Percentiles rank a stretch among this genome's conserved stretches.
These are phyloP conservation scores for Apostichopus leukothele DNA, from an alignment of 53 echinoderm and acorn worm species.

Conservation along the genomic window DNA sequence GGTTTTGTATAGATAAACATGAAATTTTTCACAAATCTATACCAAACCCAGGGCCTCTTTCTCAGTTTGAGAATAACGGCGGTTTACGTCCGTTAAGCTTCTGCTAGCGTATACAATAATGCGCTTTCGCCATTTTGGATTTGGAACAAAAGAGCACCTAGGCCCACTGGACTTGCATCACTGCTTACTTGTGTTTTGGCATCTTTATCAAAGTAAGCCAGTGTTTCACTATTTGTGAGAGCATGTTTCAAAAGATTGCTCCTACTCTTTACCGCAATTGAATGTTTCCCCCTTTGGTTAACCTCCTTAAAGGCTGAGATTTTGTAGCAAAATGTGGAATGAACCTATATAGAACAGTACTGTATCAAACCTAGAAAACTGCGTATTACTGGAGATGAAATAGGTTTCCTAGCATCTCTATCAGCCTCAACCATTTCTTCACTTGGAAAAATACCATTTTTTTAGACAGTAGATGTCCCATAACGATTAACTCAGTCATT, in stretches of 20 bases:
- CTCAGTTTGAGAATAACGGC: slow-evolving; percentile 51
- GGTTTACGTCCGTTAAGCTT: no score
- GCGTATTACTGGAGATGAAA: slow-evolving; percentile 39
- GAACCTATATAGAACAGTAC: slow-evolving; percentile 55
- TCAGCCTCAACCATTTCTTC: slow-evolving; percentile 51
- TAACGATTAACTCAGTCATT: slow-evolving; percentile 45
- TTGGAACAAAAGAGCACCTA: slow-evolving; percentile 45
- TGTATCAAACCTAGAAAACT: slow-evolving; percentile 69
- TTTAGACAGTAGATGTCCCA: slow-evolving; percentile 57
- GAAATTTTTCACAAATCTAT: slow-evolving; percentile 49
- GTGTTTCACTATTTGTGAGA: no score
- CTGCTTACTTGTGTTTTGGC: background rate
- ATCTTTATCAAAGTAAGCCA: no score
- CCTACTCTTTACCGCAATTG: no score
- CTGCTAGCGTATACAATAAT: no score
- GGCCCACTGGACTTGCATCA: slow-evolving; percentile 53
- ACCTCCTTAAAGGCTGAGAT: slow-evolving; percentile 55
- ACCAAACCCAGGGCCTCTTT: slow-evolving; percentile 55
- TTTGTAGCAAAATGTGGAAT: slow-evolving; percentile 67
- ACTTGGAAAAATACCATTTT: slow-evolving; percentile 58
- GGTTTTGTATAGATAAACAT: slow-evolving; percentile 1
- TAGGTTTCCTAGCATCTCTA: slow-evolving; percentile 50
- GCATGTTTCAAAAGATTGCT: no score
- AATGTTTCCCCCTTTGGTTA: slow-evolving; percentile 30
- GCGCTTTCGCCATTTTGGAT: background rate